Evolutionary conservation across 2,113 vertebrate species (phyloP), one percentile per base, ranked within the genome.

Genomic region (Prochilodus magdalenae): DNA sequence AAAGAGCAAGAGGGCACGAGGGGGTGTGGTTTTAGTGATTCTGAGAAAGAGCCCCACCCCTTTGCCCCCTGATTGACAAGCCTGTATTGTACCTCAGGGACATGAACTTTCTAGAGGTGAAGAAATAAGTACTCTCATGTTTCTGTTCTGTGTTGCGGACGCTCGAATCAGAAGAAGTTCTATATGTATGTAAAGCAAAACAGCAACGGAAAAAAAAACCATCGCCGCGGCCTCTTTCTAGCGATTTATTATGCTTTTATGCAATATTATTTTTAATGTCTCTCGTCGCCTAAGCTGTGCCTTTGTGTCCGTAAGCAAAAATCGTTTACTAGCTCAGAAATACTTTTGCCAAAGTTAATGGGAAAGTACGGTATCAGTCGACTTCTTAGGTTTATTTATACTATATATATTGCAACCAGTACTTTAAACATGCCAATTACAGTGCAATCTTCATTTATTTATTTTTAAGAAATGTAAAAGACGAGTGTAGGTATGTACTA

Each of bases 391-490:
- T 96, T 97, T 98, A 97, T 99, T 98, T 98, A 97, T 98, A 98
- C 97, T 97, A 95, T 97, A 97, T 97, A 97, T 98, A 97, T 96
- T 98, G 97, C 97, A 97, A 98, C 96, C 97, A 97, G 97, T 99
- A 98, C 97, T 98, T 99, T 99, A 98, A 97, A 44, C 40, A 97
- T 96, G 95, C 96, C 96, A 98, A 97, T 97, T 97, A 98, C 96
- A 98, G 97, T 99, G 98, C 98, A 98, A 98, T 99, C 96, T 92
- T 94, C 93, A 97, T 95, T 98, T 98, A 99, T 99, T 99, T 99
- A 99, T 99, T 99, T 95, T 98, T 95, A 95, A 97, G 94, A 93
- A 93, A 94, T 92, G 89, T 7, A 94, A 94, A 94, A 95, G 94
- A 95, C 93, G 95, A 95, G 93, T 96, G 96, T 98, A 98, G 96